These are phyloP conservation scores for Centruroides sculpturatus DNA, from an alignment of 1,140 invertebrate species.

Conservation along the genomic window DNA sequence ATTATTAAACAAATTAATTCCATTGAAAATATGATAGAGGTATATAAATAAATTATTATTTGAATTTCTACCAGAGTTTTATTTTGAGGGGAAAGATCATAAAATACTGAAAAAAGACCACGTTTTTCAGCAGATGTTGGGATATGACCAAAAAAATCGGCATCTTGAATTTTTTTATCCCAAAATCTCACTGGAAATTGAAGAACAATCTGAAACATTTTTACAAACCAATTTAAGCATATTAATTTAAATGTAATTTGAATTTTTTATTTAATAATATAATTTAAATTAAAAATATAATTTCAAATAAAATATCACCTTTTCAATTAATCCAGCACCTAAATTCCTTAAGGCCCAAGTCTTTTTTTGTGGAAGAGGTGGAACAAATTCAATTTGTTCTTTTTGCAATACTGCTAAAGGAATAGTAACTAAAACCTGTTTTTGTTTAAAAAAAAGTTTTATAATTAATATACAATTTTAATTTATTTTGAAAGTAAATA, in stretches of 20 bases:
- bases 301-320: slow-evolving; percentile 21
- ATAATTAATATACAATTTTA: too few relatives aligned
- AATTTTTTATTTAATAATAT: too few relatives aligned
- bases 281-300: too few relatives aligned
- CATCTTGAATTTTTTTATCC: slow-evolving; percentile 23
- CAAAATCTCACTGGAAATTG: slow-evolving; percentile 32
- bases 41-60: neutral
- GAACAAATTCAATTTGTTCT: slow-evolving; percentile 26
- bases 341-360: slow-evolving; percentile 25
- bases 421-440: slow-evolving; percentile 23
- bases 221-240: too few relatives aligned
- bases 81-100: slow-evolving; percentile 26
- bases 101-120: slow-evolving; percentile 33
- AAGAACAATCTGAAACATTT: slow-evolving; percentile 15
- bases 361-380: slow-evolving; percentile 30
- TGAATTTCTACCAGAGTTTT: neutral
- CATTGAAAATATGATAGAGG: too few relatives aligned
- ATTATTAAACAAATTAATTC: neutral
- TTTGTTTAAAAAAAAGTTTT: too few relatives aligned
- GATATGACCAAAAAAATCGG: slow-evolving; percentile 30
- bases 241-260: too few relatives aligned
- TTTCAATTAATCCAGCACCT: slow-evolving; percentile 34
- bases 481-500: too few relatives aligned
- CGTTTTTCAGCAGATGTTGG: slow-evolving; percentile 19
- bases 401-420: slow-evolving; percentile 30